Conservation (phyloP, 2,888 invertebrate species). For the Drosophila rellima region DNA sequence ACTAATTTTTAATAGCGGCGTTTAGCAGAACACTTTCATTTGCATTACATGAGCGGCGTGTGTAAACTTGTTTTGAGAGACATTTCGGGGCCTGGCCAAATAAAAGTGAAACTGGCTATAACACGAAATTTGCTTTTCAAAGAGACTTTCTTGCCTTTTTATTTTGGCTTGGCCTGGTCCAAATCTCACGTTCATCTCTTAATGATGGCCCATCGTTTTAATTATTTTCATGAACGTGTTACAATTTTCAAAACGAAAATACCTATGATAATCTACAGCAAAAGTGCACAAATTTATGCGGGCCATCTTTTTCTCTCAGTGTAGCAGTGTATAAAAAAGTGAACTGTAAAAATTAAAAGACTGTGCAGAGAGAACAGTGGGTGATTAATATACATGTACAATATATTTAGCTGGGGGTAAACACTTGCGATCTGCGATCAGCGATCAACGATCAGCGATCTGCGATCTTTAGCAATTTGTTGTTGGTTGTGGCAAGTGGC, state of each 20-base stretch:
- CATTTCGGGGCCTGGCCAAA: conserved; percentile 46
- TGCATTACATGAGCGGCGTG: conserved; percentile 55
- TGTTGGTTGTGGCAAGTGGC: conserved; percentile 38
- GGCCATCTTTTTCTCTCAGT: conserved; percentile 10
- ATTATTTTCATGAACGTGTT: conserved; percentile 65
- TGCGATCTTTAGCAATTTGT: conserved; percentile 72
- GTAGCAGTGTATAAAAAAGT: neutral
- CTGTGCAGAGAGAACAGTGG: neutral
- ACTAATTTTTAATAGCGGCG: conserved; percentile 39
- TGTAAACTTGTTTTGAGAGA: conserved; percentile 56
- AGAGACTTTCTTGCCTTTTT: conserved; percentile 47
- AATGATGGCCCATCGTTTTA: conserved; percentile 72
- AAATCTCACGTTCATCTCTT: conserved; percentile 80
- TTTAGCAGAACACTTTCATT: conserved; percentile 74
- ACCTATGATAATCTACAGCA: conserved; percentile 21
- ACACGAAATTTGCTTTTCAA: conserved; percentile 31
- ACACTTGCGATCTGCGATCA: conserved; percentile 79
- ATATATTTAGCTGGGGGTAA: conserved; percentile 57
- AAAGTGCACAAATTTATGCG: conserved; percentile 23
- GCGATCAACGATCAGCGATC: neutral
- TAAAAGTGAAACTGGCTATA: conserved; percentile 71
- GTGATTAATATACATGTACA: conserved; percentile 40
- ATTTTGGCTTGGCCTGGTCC: conserved; percentile 32
- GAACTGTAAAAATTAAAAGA: neutral
- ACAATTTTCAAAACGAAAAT: conserved; percentile 39